Percentiles rank a stretch among this genome's conserved stretches.
Evolutionary conservation across 2,797 vertebrate genomes (phyloP).

Genomic region (Nyctibius grandis): DNA sequence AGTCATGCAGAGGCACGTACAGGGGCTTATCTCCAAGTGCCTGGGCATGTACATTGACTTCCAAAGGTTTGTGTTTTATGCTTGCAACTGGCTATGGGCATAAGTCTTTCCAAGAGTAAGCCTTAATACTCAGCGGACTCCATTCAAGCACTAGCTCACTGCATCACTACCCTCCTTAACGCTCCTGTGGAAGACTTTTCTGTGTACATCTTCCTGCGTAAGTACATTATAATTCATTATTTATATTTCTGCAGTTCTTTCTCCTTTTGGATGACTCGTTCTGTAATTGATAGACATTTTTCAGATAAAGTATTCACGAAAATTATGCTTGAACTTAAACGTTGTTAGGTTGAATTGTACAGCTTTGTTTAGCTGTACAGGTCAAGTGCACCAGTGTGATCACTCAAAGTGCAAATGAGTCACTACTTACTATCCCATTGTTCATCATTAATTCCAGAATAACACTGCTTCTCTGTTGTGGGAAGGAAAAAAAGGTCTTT

Average conservation of each 20-base stretch:
- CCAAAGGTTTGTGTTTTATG: neutral
- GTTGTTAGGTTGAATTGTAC: neutral
- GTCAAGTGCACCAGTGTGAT: neutral
- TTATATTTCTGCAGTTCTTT: neutral
- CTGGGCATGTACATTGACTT: neutral
- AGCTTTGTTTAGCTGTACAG: neutral
- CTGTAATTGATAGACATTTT: neutral
- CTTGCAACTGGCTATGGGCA: neutral
- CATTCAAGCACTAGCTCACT: neutral
- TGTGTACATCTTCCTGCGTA: neutral
- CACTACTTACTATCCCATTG: neutral
- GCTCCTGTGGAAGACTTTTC: neutral
- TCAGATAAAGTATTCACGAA: neutral
- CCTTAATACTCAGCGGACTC: neutral
- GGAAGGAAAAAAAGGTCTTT: neutral
- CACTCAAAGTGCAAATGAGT: neutral
- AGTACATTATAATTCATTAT: neutral
- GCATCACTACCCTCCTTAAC: neutral
- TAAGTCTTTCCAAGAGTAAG: neutral
- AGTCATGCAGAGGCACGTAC: accelerated
- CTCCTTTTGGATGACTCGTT: neutral
- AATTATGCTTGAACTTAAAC: neutral
- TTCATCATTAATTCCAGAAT: neutral
- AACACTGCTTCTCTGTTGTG: neutral
- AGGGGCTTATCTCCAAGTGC: neutral